A percentile compares a stretch with the other conserved stretches of the same genome.
These are phyloP conservation scores for Sebastes paucispinis DNA, from an alignment of 2,797 vertebrate species.

Conservation along the genomic window DNA sequence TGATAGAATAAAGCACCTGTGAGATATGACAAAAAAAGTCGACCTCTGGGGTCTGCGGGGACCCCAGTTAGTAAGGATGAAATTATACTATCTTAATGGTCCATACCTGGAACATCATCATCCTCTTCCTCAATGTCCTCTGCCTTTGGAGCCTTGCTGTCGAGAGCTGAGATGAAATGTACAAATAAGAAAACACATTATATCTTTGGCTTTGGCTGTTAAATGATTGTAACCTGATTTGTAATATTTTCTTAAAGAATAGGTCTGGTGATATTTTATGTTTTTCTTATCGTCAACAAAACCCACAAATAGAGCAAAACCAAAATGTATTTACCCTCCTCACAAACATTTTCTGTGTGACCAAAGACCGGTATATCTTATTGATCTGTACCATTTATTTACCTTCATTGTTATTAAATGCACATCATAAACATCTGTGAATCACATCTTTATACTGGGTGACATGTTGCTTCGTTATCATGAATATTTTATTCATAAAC, in stretches of 20 bases:
- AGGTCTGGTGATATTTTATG: not conserved
- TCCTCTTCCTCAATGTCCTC: constrained; percentile 98
- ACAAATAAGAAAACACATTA: not conserved
- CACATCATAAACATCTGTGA: not conserved
- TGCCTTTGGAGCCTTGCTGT: constrained; percentile 93
- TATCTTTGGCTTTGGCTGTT: not conserved
- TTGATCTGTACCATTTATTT: not conserved
- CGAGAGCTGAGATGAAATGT: constrained; percentile 84
- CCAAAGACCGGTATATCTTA: not conserved
- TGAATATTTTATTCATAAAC: not conserved
- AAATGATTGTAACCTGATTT: not conserved
- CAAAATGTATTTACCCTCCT: not conserved
- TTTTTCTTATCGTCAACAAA: not conserved
- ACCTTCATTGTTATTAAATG: not conserved
- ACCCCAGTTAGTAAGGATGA: no score
- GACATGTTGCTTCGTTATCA: not conserved
- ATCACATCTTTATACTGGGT: not conserved
- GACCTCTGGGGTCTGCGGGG: no score
- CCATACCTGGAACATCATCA: constrained; percentile 94
- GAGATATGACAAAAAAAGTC: no score
- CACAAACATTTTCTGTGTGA: not conserved
- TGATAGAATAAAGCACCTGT: no score
- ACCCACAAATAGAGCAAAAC: not conserved
- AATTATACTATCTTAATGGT: not conserved
- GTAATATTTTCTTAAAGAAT: not conserved